These are phyloP conservation scores for Melanerpes aurifrons DNA, from an alignment of 2,113 vertebrate species.

Conservation along the genomic window DNA sequence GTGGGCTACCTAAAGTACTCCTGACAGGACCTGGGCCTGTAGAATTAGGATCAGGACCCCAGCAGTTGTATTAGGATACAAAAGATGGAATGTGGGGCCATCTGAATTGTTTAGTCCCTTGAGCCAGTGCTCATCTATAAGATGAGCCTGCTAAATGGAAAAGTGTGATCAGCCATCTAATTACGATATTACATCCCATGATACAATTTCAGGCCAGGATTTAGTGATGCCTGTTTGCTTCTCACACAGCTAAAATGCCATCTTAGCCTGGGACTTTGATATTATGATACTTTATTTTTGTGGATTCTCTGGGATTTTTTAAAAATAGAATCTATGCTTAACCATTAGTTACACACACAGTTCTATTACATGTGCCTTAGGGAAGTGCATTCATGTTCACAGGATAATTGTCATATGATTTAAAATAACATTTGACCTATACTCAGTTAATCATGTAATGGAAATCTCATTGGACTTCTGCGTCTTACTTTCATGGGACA, in stretches of 20 bases:
- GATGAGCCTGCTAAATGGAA: not conserved
- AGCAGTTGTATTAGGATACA: not conserved
- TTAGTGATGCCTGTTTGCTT: not conserved
- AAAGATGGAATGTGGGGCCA: not conserved
- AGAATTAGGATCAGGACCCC: not conserved
- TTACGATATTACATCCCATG: not conserved
- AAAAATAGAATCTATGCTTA: not conserved
- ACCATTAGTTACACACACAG: not conserved
- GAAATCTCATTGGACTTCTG: not conserved
- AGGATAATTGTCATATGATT: not conserved
- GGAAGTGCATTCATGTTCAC: not conserved
- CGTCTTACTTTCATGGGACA: not conserved
- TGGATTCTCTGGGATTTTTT: not conserved
- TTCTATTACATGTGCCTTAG: not conserved
- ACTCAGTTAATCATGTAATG: not conserved
- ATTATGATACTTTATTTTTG: not conserved
- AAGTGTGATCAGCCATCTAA: not conserved
- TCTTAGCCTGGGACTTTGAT: not conserved
- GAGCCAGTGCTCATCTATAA: not conserved
- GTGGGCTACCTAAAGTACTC: not conserved
- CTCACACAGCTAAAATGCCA: not conserved
- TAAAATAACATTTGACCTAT: not conserved
- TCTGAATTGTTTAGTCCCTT: not conserved
- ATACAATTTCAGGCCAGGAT: not conserved
- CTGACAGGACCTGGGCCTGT: not conserved